Base-by-base conservation (phyloP, 2,888 invertebrate species). In the Sesia apiformis region DNA sequence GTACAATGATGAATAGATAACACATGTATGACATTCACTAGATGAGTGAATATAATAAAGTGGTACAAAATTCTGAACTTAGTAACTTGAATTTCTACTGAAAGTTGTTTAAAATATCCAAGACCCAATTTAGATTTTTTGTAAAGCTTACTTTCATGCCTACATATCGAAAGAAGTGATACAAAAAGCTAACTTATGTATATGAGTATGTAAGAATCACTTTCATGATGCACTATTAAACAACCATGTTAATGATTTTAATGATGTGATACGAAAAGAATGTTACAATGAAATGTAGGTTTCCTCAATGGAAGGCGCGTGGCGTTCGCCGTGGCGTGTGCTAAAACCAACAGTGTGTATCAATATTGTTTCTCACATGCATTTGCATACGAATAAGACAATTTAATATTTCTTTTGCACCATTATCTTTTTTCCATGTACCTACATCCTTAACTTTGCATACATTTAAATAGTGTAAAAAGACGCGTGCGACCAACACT, bases 371-470 rank as follows among this genome's bases (percentile, higher is more conserved):
- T 81, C 80, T 70, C 75, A 81, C 78, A 80, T 76, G 78, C 66
- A 86, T 85, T 85, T 72, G 69, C 81, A 84, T 84, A 80, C 68
- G 76, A 78, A 83, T 76, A 67, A 67, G 72, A 82, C 72, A 76
- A 78, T 78, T 78, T 79, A 74, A 76, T 77, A 79, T 79, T 78
- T 80, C 74, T 79, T 78, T 76, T 72, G 72, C 73, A 59, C 74
- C 71, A 78, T 79, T 78, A 77, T 74, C 72, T 74, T 67, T 72
- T 46, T 81, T 75, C 78, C 80, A 78, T 75, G 81, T 81, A 78
- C 78, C 23, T 74, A 72, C 78, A 70, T 74, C 68, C 71, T 46
- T 23, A 46, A 46, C 46, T 84, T 83, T 82, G 80, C 81, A 84
- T 85, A 73, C 61, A 78, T 84, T 79, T 78, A 72, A 81, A 79